Percentiles rank a stretch among this genome's conserved stretches.
These are phyloP conservation scores for Zaprionus gabonicus DNA, from an alignment of 1,140 invertebrate genomes.

Conservation along the genomic window DNA sequence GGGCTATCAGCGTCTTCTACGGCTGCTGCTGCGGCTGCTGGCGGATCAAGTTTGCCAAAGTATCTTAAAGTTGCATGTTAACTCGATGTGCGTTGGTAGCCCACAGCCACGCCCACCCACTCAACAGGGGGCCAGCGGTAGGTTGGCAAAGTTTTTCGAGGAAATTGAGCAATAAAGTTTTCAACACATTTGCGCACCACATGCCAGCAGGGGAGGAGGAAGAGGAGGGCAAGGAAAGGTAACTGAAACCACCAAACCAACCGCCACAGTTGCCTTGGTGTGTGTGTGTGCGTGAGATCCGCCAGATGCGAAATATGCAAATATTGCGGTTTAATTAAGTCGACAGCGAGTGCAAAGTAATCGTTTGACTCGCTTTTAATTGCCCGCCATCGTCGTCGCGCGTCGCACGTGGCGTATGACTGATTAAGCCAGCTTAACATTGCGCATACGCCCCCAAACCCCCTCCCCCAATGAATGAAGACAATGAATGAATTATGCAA, in stretches of 20 bases:
- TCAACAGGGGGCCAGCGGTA: conserved; percentile 1
- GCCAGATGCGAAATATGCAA: conserved; percentile 73
- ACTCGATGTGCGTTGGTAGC: conserved; percentile 68
- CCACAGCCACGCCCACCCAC: conserved; percentile 26
- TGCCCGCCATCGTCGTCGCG: conserved; percentile 23
- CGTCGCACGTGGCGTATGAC: conserved; percentile 65
- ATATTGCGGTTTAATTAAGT: conserved; percentile 82
- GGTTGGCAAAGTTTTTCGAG: conserved; percentile 70
- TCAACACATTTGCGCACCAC: conserved; percentile 43
- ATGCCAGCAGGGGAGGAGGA: background rate
- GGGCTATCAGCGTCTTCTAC: conserved; percentile 39
- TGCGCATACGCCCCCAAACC: conserved; percentile 51
- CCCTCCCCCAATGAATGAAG: background rate
- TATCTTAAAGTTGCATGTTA: conserved; percentile 79
- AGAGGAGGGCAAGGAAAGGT: background rate
- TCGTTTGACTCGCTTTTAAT: conserved; percentile 65
- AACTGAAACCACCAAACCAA: background rate
- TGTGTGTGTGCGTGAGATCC: background rate
- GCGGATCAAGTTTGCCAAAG: conserved; percentile 70
- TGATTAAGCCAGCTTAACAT: conserved; percentile 45
- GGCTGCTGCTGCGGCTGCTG: conserved; percentile 17
- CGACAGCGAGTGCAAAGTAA: conserved; percentile 46
- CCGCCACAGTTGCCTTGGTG: background rate
- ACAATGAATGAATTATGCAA: conserved; percentile 63
- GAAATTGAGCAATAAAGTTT: conserved; percentile 80